Evolutionary conservation across 1,140 invertebrate species (phyloP).

Genomic region (Calephelis virginiensis): DNA sequence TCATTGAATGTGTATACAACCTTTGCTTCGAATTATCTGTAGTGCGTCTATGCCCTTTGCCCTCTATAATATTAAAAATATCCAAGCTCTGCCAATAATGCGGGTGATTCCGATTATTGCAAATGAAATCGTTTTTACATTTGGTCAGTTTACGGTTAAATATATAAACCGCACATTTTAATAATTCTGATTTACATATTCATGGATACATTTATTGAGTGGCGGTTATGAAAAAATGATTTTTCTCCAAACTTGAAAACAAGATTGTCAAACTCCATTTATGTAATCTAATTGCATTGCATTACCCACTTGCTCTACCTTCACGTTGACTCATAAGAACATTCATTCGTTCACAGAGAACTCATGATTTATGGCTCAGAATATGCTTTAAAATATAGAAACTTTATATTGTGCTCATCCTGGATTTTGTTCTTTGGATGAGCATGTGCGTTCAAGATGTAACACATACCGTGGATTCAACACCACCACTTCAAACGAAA

Average conservation of each 20-base stretch:
- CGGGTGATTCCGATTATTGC: not conserved
- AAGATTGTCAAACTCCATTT: not conserved
- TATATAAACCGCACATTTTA: constrained; percentile 7
- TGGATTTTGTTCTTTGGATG: too few species aligned
- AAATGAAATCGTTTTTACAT: constrained; percentile 11
- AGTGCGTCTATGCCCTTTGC: not conserved
- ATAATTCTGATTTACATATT: constrained; percentile 11
- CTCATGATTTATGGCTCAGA: too few species aligned
- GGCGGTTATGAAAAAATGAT: not conserved
- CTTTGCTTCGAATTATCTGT: not conserved
- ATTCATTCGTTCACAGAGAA: too few species aligned
- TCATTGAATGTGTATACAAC: too few species aligned
- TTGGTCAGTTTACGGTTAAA: constrained; percentile 6
- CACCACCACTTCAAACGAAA: too few species aligned
- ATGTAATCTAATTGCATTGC: too few species aligned
- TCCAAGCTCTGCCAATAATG: not conserved
- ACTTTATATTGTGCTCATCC: too few species aligned
- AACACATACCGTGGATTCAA: too few species aligned
- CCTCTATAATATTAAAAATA: not conserved
- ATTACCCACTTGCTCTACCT: too few species aligned
- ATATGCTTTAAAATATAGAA: too few species aligned
- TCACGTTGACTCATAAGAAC: too few species aligned
- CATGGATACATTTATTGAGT: not conserved
- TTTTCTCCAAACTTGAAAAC: not conserved
- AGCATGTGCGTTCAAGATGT: too few species aligned